These are phyloP conservation scores for Brachionus angularis DNA, from an alignment of 1,140 invertebrate species.

Conservation along the genomic window DNA sequence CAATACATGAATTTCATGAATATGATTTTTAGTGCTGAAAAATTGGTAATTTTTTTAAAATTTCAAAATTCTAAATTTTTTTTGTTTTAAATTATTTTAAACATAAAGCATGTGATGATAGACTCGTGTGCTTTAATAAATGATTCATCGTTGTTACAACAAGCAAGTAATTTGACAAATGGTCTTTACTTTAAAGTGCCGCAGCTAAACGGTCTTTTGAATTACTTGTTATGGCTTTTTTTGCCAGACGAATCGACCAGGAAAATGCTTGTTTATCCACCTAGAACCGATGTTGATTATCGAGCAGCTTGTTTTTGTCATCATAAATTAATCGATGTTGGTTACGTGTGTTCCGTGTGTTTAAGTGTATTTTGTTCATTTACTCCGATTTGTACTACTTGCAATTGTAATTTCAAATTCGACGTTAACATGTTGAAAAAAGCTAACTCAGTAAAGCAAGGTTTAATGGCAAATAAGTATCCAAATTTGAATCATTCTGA, in stretches of 20 bases:
- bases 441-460: slow-evolving; percentile 32
- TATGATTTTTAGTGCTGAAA: slow-evolving; percentile 89
- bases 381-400: slow-evolving; percentile 92
- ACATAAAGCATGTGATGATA: slow-evolving; percentile 71
- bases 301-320: slow-evolving; percentile 96
- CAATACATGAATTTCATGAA: slow-evolving; percentile 99
- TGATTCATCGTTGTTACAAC: slow-evolving; percentile 81
- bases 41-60: slow-evolving; percentile 66
- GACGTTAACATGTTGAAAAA: slow-evolving; percentile 38
- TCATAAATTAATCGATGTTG: slow-evolving; percentile 87
- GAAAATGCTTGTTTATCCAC: slow-evolving; percentile 77
- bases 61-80: slow-evolving; percentile 38
- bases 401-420: slow-evolving; percentile 52
- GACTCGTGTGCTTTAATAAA: slow-evolving; percentile 89
- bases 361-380: slow-evolving; percentile 92
- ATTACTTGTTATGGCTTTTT: slow-evolving; percentile 93
- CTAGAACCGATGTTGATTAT: slow-evolving; percentile 85
- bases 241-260: slow-evolving; percentile 75
- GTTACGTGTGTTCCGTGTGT: slow-evolving; percentile 95
- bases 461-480: slow-evolving; percentile 5
- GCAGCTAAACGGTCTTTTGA: slow-evolving; percentile 65
- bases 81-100: slow-evolving; percentile 45
- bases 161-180: slow-evolving; percentile 81
- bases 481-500: too few species aligned
- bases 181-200: slow-evolving; percentile 70